These are phyloP conservation scores for Pemphigus obesinymphae DNA, from an alignment of 1,140 invertebrate species.

Conservation along the genomic window DNA sequence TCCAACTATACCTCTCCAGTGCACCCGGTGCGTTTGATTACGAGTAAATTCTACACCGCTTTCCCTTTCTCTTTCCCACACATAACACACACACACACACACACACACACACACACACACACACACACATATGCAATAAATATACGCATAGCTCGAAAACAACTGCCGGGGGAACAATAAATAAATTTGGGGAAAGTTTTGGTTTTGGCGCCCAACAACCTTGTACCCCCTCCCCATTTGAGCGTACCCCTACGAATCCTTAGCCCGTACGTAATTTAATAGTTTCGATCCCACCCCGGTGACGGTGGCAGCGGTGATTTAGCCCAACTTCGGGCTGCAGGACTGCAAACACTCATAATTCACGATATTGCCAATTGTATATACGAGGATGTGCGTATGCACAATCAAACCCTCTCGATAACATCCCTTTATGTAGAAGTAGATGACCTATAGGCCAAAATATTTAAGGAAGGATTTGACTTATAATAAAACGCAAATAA, in stretches of 20 bases:
- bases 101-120: background rate
- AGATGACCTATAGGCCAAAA: background rate
- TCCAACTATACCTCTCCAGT: background rate
- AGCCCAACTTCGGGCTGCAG: background rate
- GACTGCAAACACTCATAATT: slow-evolving; percentile 32
- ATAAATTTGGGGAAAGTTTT: slow-evolving; percentile 38
- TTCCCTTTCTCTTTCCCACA: background rate
- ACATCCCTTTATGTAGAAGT: background rate
- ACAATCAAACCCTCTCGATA: background rate
- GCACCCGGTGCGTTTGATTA: slow-evolving; percentile 36
- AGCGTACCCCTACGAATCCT: background rate
- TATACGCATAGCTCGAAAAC: slow-evolving; percentile 25
- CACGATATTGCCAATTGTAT: slow-evolving; percentile 25
- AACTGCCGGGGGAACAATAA: slow-evolving; percentile 40
- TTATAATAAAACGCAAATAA: too few relatives aligned
- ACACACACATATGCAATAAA: background rate
- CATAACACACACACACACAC: too few relatives aligned
- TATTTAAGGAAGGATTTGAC: too few relatives aligned
- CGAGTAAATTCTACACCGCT: background rate
- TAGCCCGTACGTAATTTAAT: slow-evolving; percentile 27
- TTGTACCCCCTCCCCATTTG: background rate
- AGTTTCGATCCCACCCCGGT: slow-evolving; percentile 6
- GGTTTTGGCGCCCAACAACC: slow-evolving; percentile 26
- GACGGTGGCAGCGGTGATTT: slow-evolving; percentile 7
- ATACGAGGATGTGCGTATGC: background rate